Percentiles rank a stretch among this genome's conserved stretches.
These are phyloP conservation scores for Chrysogorgia sp. DNA, from an alignment of 92 coral and sea anemone species.

Conservation along the genomic window DNA sequence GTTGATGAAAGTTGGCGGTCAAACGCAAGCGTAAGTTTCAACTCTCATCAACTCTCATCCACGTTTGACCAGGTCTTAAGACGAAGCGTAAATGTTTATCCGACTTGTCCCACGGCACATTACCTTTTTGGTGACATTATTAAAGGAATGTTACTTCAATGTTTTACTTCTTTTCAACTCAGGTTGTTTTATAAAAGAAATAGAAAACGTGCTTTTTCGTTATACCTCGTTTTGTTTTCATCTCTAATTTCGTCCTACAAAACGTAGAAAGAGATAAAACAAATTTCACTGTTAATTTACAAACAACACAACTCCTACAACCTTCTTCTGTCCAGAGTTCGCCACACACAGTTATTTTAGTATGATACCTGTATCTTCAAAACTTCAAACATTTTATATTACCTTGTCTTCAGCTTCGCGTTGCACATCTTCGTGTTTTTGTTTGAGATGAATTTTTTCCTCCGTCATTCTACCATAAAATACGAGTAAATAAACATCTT, in stretches of 20 bases:
- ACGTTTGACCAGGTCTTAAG: no score
- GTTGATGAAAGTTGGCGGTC: no score
- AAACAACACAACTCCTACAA: background rate
- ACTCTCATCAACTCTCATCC: no score
- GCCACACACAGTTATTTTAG: background rate
- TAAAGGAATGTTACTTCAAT: no score
- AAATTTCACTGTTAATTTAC: background rate
- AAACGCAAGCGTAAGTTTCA: no score
- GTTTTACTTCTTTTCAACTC: no score
- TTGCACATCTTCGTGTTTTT: conserved; percentile 71
- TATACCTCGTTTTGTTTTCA: conserved; percentile 26
- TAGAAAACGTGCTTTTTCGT: no score
- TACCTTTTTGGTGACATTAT: no score
- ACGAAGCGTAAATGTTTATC: no score
- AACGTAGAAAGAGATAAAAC: background rate
- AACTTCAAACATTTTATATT: background rate
- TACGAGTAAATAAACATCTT: no score
- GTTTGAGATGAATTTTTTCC: conserved; percentile 71
- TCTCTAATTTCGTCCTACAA: conserved; percentile 32
- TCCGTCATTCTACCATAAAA: conserved; percentile 70
- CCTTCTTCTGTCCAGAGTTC: background rate
- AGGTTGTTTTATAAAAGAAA: no score
- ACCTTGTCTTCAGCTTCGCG: conserved; percentile 80
- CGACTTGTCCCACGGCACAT: no score
- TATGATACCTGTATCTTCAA: background rate